These are phyloP conservation scores for Hydrolagus colliei DNA, from an alignment of 2,797 vertebrate genomes.

Conservation along the genomic window DNA sequence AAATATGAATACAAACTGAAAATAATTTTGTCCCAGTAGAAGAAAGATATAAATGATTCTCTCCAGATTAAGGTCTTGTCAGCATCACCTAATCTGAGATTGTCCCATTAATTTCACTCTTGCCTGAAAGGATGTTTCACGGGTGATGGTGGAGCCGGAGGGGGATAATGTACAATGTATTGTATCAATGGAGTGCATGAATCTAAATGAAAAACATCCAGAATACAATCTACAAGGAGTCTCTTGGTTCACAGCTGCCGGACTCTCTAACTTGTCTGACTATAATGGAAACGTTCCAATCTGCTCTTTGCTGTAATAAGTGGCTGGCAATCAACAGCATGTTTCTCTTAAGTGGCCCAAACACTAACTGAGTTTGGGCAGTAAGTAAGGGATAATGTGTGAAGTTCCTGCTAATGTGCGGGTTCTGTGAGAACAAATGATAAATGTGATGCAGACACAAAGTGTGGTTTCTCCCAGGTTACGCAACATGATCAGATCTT, in stretches of 20 bases:
- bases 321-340: not conserved
- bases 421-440: too few species aligned
- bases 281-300: not conserved
- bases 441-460: not conserved
- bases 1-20: not conserved
- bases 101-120: not conserved
- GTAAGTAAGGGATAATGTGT: not conserved
- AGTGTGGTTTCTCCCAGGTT: too few species aligned
- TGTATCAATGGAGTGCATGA: not conserved
- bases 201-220: not conserved
- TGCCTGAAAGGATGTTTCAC: not conserved
- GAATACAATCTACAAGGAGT: not conserved
- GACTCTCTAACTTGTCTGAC: not conserved
- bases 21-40: not conserved
- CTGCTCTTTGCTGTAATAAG: not conserved
- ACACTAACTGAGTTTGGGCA: not conserved
- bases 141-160: not conserved
- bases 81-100: not conserved
- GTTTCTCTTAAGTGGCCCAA: not conserved
- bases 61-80: conserved; percentile 3
- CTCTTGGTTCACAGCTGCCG: not conserved
- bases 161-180: not conserved
- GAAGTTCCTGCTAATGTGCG: not conserved
- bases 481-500: not conserved
- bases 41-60: not conserved